Conservation (phyloP, 1,140 invertebrate species). For the Formica selysi region DNA sequence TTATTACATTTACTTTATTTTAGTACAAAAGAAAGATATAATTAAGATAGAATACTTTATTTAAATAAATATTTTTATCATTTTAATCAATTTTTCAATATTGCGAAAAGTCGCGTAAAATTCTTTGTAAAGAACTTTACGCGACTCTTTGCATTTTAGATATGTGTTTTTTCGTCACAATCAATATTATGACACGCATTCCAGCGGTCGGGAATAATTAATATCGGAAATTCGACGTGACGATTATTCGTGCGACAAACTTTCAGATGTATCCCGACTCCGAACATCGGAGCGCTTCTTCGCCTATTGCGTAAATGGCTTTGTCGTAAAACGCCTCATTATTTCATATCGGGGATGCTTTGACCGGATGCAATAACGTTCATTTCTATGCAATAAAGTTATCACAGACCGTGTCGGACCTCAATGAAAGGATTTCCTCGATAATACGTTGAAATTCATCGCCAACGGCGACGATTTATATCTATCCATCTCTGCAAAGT, state of each 20-base stretch:
- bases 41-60: not conserved
- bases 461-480: conserved; percentile 44
- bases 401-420: conserved; percentile 5
- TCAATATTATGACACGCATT: not conserved
- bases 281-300: not conserved
- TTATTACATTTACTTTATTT: not conserved
- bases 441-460: conserved; percentile 42
- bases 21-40: not conserved
- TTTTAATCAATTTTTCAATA: not conserved
- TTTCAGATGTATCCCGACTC: not conserved
- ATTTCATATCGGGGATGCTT: conserved; percentile 38
- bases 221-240: not conserved
- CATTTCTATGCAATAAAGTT: conserved; percentile 57
- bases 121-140: too few relatives aligned
- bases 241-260: conserved; percentile 10
- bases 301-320: not conserved
- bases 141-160: not conserved
- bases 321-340: conserved; percentile 45
- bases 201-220: not conserved
- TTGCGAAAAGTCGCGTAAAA: not conserved
- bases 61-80: not conserved
- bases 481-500: conserved; percentile 30
- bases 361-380: conserved; percentile 50
- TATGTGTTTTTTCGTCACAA: conserved; percentile 11
- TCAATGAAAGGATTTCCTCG: conserved; percentile 45